Conservation (phyloP, 2,888 invertebrate species). For the Protophormia terraenovae region DNA sequence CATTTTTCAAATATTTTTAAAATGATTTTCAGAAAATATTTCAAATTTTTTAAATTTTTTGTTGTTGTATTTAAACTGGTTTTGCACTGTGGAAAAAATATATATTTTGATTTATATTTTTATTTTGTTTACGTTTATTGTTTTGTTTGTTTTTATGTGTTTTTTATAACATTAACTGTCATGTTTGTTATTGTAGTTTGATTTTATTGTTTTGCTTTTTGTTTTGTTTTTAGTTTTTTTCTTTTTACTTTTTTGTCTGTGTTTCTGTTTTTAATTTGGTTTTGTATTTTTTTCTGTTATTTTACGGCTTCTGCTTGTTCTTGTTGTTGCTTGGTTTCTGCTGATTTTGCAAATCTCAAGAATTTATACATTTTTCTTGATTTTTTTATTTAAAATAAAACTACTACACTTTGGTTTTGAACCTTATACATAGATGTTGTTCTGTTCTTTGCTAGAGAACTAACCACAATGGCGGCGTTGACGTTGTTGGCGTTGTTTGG, state of each 20-base stretch:
- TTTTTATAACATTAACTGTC: neutral
- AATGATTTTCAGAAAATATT: neutral
- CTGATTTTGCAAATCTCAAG: conserved; percentile 55
- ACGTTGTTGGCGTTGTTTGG: conserved; percentile 43
- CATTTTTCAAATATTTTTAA: neutral
- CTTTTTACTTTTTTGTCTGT: neutral
- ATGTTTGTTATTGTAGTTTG: conserved; percentile 9
- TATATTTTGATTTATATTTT: neutral
- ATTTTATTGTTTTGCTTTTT: conserved; percentile 26
- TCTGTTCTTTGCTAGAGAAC: conserved; percentile 9
- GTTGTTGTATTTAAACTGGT: neutral
- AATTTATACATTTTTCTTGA: conserved; percentile 50
- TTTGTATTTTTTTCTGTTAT: conserved; percentile 21
- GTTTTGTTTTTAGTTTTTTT: no score
- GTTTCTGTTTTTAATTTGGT: conserved; percentile 14
- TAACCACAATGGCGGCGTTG: conserved; percentile 32
- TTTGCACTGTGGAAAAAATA: neutral
- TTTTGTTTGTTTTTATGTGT: neutral
- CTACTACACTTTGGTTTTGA: neutral
- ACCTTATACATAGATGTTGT: conserved; percentile 58
- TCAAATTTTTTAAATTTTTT: neutral
- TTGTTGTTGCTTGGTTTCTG: conserved; percentile 31
- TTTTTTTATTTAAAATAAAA: conserved; percentile 2
- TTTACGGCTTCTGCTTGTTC: conserved; percentile 54
- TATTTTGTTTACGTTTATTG: neutral